Evolutionary conservation across 1,140 invertebrate species (phyloP), one percentile per base, ranked within the genome.

Genomic region (Diachasmimorpha longicaudata): DNA sequence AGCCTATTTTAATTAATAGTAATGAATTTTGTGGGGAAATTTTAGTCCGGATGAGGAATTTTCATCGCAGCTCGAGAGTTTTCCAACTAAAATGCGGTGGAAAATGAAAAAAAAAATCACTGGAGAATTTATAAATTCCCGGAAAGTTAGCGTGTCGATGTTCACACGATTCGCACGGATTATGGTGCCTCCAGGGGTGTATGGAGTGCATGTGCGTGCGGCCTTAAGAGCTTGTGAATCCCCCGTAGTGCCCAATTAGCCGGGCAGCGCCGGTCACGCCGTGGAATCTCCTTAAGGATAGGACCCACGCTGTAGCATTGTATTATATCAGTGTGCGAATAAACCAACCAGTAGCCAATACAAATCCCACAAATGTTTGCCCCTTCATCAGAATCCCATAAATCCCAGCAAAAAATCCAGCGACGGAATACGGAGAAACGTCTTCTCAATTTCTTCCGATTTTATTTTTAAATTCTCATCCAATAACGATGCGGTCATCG

Each of bases 231-330:
- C 36, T 48, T 67, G 66, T 55, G 73, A 75, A 70, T 72, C 42
- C 71, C 69, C 70, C 69, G 72, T 48, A 70, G 52, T 70, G 72
- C 66, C 79, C 79, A 80, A 80, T 80, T 80, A 80, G 77, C 77
- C 37, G 74, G 74, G 70, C 77, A 80, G 72, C 68, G 70, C 73
- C 73, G 73, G 75, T 77, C 75, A 77, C 78, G 76, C 58, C 78
- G 77, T 72, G 73, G 70, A 78, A 72, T 75, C 77, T 72, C 77
- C 74, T 72, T 77, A 72, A 79, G 78, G 75, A 77, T 77, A 74
- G 76, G 39, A 70, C 76, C 48, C 76, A 74, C 76, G 58, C 69
- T 71, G 74, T 19, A 63, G 55, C 46, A 36, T 48, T 67, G 44
- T 37, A 75, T 69, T 68, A 70, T 75, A 75, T 75, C 74, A 69